Base-by-base conservation (phyloP, 1,140 invertebrate genomes). In the Chironomus tepperi region DNA sequence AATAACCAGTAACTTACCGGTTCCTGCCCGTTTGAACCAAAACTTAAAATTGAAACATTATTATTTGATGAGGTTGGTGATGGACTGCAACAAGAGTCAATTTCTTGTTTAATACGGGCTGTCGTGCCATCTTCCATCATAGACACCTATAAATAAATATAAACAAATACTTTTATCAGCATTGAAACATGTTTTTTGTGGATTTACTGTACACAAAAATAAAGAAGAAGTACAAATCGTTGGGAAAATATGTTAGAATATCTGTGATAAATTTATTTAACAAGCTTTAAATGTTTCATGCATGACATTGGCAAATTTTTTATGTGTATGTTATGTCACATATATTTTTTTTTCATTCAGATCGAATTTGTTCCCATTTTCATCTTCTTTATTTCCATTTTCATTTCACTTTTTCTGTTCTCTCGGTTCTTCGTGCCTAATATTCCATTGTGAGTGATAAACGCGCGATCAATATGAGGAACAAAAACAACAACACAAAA, bases 81-180 rank as follows among this genome's bases (percentile, higher is more conserved):
- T 83, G 79, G 47, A 73, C 24, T 42, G 42, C 24, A 73, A 42
- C 73, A 42, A 12, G 73, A 43, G 15, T 79, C 77, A 64, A 78
- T 78, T 73, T 43, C 73, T 43, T 65, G 74, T 57, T 57, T 34
- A 18, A 73, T 43, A 34, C 19, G 64, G 15, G 72, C 67, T n/a
- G 75, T 42, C 47, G 67, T 75, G 43, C 76, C 77, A 77, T 85
- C 84, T 42, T 85, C 85, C 86, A 88, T 88, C 84, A 87, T 87
- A 76, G 85, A 87, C 75, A 87, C 86, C 86, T 87, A 77, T 43
- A 82, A 82, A 67, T 77, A 78, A 75, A 78, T 19, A 67, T 19
- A 18, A 16, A 67, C n/a, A 19, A 67, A 19, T 21, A 19, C 15
- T n/a, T 57, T 12, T n/a, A 57, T 57, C n/a, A 34, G 24, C 24